These are phyloP conservation scores for Cephus runcator DNA, from an alignment of 2,888 invertebrate species.

Conservation along the genomic window DNA sequence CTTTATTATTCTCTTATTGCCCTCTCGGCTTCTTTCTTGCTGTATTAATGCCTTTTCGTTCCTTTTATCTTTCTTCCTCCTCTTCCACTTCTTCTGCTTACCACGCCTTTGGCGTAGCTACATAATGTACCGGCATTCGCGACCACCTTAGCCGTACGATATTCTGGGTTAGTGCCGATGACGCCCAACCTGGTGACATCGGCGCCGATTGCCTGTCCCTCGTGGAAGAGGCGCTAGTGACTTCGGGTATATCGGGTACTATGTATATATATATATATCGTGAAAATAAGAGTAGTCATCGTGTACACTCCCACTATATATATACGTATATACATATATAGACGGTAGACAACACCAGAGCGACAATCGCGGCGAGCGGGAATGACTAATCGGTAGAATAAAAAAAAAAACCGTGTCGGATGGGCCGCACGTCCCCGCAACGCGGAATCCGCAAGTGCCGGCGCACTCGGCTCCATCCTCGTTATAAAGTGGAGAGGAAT, in stretches of 20 bases:
- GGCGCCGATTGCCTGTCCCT: background rate
- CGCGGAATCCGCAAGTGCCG: conserved; percentile 22
- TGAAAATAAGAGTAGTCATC: background rate
- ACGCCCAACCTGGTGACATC: background rate
- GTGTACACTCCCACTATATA: no score
- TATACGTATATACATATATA: no score
- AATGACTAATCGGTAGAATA: conserved; percentile 48
- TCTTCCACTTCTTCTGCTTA: background rate
- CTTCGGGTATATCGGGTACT: background rate
- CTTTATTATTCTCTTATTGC: background rate
- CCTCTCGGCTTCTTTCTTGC: background rate
- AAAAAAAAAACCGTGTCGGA: conserved; percentile 13
- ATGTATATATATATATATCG: no score
- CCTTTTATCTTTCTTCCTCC: background rate
- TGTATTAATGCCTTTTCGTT: background rate
- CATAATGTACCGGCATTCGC: background rate
- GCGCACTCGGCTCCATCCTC: background rate
- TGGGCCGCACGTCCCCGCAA: conserved; percentile 12
- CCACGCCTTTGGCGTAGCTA: background rate
- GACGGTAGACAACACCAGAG: background rate
- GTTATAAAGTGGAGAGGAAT: background rate
- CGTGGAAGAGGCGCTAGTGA: background rate
- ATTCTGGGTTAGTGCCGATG: background rate
- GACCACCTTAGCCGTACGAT: background rate
- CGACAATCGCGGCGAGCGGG: conserved; percentile 8